Percentiles rank a stretch among this genome's conserved stretches.
These are phyloP conservation scores for Furnarius figulus DNA, from an alignment of 2,113 vertebrate genomes.

Conservation along the genomic window DNA sequence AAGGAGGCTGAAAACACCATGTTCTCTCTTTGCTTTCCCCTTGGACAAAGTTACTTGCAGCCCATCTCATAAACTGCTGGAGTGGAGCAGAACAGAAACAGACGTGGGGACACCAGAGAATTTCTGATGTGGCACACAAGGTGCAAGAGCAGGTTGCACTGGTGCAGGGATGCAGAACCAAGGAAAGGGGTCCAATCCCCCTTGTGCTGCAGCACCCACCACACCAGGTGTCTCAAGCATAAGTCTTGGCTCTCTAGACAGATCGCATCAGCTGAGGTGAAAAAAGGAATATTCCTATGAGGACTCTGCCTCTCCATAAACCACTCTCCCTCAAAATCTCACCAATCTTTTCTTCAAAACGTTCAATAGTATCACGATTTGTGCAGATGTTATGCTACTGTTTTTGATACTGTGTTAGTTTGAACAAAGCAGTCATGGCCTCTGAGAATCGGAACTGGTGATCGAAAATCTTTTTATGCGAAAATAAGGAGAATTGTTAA, in stretches of 20 bases:
- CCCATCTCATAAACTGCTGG: not conserved
- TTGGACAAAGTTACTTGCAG: not conserved
- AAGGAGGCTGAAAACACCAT: not conserved
- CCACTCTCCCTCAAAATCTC: not conserved
- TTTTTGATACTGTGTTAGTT: not conserved
- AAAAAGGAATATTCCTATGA: not conserved
- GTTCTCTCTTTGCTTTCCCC: not conserved
- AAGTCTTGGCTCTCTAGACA: not conserved
- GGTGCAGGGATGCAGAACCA: not conserved
- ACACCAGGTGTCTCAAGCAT: not conserved
- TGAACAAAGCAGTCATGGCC: not conserved
- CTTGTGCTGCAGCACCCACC: not conserved
- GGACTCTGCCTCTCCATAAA: not conserved
- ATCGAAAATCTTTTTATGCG: not conserved
- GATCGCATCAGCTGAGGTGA: not conserved
- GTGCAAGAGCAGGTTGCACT: rapidly evolving
- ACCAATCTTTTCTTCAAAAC: not conserved
- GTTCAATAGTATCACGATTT: not conserved
- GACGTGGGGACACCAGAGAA: not conserved
- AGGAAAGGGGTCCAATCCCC: not conserved
- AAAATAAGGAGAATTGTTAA: not conserved
- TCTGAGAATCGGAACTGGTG: not conserved
- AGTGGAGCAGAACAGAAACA: not conserved
- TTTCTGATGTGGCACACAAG: not conserved
- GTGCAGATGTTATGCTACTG: not conserved